phyloP scores from a whole-genome alignment of 2,113 vertebrate species.

The Corvus moneduloides region DNA sequence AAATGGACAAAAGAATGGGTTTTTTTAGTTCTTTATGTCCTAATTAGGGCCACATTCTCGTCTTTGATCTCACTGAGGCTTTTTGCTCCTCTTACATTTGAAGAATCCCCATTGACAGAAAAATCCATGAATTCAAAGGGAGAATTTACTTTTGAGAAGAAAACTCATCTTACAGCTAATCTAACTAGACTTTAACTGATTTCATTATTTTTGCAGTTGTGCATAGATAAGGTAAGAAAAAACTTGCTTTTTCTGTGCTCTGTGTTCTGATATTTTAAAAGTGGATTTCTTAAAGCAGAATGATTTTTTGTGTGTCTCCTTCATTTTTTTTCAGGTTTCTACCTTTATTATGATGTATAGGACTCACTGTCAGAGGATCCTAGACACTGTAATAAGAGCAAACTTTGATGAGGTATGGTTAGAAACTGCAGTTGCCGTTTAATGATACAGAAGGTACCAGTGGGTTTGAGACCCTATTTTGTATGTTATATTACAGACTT shows the following conservation, averaged over 20 bases:
- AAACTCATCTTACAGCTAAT: conserved; percentile 14
- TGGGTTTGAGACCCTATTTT: background rate
- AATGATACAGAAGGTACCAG: background rate
- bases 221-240: background rate
- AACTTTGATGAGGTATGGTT: conserved; percentile 95
- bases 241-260: background rate
- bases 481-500: background rate
- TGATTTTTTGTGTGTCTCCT: conserved; percentile 14
- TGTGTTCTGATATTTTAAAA: background rate
- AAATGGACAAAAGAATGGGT: conserved; percentile 40
- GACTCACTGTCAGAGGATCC: conserved; percentile 99
- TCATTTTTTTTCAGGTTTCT: conserved; percentile 82
- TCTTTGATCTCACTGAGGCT: conserved; percentile 61
- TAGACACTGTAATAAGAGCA: conserved; percentile 98
- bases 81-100: conserved; percentile 60
- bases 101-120: conserved; percentile 55
- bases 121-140: conserved; percentile 43
- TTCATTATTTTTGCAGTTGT: conserved; percentile 24
- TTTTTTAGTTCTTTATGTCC: conserved; percentile 61
- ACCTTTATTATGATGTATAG: conserved; percentile 99
- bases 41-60: conserved; percentile 61
- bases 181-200: background rate
- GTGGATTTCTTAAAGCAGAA: background rate
- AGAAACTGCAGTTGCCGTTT: background rate
- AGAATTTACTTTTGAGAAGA: conserved; percentile 46